phyloP scores from a whole-genome alignment of 1,140 invertebrate genomes.

The Solenopsis invicta region DNA sequence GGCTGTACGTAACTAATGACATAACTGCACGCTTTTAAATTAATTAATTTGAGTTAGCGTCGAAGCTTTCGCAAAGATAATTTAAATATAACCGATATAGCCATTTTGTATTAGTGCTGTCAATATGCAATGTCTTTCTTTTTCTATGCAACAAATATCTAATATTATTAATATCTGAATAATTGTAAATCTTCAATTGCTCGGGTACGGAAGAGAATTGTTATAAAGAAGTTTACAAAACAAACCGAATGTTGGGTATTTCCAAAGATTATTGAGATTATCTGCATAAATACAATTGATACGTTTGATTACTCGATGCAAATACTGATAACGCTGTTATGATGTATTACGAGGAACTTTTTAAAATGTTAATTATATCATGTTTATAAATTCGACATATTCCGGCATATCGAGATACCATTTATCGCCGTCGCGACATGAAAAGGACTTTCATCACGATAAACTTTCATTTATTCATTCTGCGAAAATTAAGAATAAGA shows the following conservation, averaged over 20 bases:
- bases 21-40: slow-evolving; percentile 15
- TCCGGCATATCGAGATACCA: background rate
- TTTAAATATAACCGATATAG: slow-evolving; percentile 9
- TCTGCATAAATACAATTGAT: background rate
- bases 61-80: background rate
- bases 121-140: background rate
- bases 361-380: background rate
- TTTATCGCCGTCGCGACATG: background rate
- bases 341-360: background rate
- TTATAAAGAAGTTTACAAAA: background rate
- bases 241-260: background rate
- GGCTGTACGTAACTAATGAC: slow-evolving; percentile 15
- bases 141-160: background rate
- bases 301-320: background rate
- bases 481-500: background rate
- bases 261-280: background rate
- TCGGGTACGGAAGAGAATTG: background rate
- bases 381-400: background rate
- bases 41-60: slow-evolving; percentile 8
- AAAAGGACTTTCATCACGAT: background rate
- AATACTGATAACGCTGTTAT: background rate
- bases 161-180: background rate
- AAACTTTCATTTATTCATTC: background rate
- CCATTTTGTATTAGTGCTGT: slow-evolving; percentile 6
- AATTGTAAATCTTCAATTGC: slow-evolving; percentile 16